Base-by-base conservation (phyloP, 2,888 invertebrate genomes). In the Brachypalpus laphriformis region DNA sequence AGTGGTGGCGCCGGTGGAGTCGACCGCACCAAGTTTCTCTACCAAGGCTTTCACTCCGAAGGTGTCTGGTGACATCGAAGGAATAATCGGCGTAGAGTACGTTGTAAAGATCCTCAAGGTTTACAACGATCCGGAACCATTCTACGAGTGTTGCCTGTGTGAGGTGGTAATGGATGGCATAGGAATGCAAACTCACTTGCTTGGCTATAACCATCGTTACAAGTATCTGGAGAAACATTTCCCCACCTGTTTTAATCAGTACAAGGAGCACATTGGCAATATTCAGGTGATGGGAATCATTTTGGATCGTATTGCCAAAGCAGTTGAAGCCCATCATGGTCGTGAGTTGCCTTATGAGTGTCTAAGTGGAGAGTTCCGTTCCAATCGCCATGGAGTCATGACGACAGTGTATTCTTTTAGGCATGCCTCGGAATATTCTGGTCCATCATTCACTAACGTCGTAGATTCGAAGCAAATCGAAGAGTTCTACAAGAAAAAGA, bases 141-240 rank as follows among this genome's bases (percentile, higher is more conserved):
- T 93, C 81, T 97, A 96, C 91, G 93, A 95, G 74, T 97, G 97
- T 91, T 93, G 95, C 87, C 92, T 97, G 78, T 97, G 97, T 91
- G 94, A 94, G 89, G 95, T 96, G 91, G 94, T 95, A 82, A 95
- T 96, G 40, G 95, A 96, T 90, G 96, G 96, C 56, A 93, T 95
- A 63, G 95, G 95, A 81, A 96, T 96, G 90, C 93, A 96, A 92
- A 95, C 95, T 87, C 97, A 97, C 91, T 92, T 97, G 87, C 94
- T 95, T 42, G 95, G 96, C 90, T 95, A 95, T 91, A 95, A 95
- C 91, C 97, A 97, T 90, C 94, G 95, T 9, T 93, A 94, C 88
- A 94, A 95, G 89, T 97, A 95, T 90, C 92, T 96, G 72, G 95
- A 95, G 88, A 93, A 92, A 71, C 92, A 92, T 88, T 93, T 92